A percentile compares a stretch with the other conserved stretches of the same genome.
These are phyloP conservation scores for Neogale vison DNA, from an alignment of 2,113 vertebrate genomes.

Conservation along the genomic window DNA sequence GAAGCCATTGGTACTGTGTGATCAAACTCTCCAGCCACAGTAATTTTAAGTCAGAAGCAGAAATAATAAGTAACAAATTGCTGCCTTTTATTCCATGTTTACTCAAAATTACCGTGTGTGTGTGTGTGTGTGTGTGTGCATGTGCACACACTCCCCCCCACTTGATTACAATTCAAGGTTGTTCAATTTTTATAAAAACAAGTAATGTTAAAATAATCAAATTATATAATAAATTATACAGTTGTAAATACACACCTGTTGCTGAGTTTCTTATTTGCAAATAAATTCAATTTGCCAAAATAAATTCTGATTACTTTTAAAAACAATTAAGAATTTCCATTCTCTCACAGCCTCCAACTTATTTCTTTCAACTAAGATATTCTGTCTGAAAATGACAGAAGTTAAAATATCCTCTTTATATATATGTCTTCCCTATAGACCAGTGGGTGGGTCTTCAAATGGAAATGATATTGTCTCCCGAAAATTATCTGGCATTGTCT, in stretches of 20 bases:
- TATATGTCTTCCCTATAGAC: not conserved
- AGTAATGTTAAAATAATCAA: constrained; percentile 12
- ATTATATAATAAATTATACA: not conserved
- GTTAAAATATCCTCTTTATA: not conserved
- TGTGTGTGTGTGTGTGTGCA: not conserved
- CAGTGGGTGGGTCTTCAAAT: not conserved
- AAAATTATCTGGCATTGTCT: not conserved
- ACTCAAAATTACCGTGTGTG: not conserved
- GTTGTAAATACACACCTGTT: not conserved
- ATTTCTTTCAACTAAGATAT: not conserved
- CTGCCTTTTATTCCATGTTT: constrained; percentile 23
- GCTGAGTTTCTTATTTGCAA: not conserved
- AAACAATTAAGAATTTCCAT: constrained; percentile 7
- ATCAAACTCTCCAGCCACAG: not conserved
- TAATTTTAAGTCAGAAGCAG: not conserved
- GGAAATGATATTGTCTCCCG: not conserved
- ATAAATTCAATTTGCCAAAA: not conserved
- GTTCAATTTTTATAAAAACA: not conserved
- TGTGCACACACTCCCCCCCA: not conserved
- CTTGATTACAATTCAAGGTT: not conserved
- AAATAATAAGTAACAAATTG: not conserved
- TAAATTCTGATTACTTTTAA: not conserved
- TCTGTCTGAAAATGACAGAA: not conserved
- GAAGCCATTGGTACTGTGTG: not conserved
- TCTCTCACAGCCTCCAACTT: not conserved